phyloP scores from a whole-genome alignment of 2,113 vertebrate genomes.

The Peromyscus polionotus region DNA sequence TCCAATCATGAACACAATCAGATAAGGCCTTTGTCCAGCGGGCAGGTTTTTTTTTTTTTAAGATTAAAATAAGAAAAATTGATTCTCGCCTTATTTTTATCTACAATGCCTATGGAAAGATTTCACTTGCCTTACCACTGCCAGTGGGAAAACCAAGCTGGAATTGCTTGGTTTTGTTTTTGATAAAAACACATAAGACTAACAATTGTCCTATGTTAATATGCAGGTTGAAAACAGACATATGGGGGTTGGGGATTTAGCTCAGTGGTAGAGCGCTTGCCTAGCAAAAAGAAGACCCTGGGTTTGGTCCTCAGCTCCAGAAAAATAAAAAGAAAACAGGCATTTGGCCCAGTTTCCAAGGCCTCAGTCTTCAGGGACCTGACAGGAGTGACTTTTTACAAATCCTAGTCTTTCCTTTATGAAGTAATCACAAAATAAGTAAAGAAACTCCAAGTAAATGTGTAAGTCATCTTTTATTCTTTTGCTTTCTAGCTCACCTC shows the following conservation, averaged over 20 bases:
- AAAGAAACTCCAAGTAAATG: background rate
- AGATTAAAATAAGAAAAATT: slow-evolving; percentile 65
- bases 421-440: slow-evolving; percentile 24
- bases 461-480: background rate
- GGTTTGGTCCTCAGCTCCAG: too few species aligned
- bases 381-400: background rate
- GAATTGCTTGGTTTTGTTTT: background rate
- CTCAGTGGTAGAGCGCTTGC: too few species aligned
- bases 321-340: background rate
- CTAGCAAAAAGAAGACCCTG: too few species aligned
- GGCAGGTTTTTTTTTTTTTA: slow-evolving; percentile 42
- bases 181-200: background rate
- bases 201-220: background rate
- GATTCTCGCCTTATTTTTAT: slow-evolving; percentile 70
- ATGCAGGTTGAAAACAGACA: background rate
- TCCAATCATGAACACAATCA: slow-evolving; percentile 75
- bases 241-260: too few species aligned
- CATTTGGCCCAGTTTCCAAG: background rate
- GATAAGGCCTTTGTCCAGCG: slow-evolving; percentile 67
- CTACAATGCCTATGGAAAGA: slow-evolving; percentile 46
- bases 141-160: background rate
- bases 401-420: background rate
- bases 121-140: background rate
- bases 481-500: background rate
- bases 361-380: background rate